Evolutionary conservation across 2,797 vertebrate species (phyloP).

Genomic region (Phylloscopus collybita): DNA sequence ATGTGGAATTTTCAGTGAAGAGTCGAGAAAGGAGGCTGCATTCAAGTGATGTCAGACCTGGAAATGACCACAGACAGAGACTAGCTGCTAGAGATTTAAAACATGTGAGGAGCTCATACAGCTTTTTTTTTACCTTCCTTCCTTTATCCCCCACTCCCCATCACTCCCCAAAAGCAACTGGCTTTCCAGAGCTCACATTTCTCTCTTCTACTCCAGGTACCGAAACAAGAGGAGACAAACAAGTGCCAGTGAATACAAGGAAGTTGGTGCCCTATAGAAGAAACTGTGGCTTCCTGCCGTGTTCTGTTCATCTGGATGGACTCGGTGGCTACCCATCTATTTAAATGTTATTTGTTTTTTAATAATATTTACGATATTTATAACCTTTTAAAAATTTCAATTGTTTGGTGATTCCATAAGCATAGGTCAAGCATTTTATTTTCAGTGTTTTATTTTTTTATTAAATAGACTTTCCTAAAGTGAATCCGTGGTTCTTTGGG

Average conservation of each 20-base stretch:
- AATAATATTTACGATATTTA: conserved; percentile 81
- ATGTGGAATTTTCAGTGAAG: not conserved
- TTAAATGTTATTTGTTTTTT: conserved; percentile 71
- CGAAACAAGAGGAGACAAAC: conserved; percentile 64
- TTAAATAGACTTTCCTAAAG: conserved; percentile 51
- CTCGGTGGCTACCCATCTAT: not conserved
- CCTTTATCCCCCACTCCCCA: not conserved
- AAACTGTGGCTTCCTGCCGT: not conserved
- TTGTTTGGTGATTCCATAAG: conserved; percentile 45
- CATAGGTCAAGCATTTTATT: conserved; percentile 73
- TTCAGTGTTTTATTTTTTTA: conserved; percentile 72
- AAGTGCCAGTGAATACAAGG: conserved; percentile 68
- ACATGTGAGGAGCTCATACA: not conserved
- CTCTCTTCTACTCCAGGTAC: conserved; percentile 68
- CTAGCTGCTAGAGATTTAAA: not conserved
- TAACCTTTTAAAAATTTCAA: conserved; percentile 64
- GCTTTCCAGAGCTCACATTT: not conserved
- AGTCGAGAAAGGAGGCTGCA: not conserved
- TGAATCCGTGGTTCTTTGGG: conserved; percentile 14
- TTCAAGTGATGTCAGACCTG: not conserved
- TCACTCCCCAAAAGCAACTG: not conserved
- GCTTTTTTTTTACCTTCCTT: not conserved
- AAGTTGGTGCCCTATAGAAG: conserved; percentile 66
- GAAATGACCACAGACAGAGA: not conserved
- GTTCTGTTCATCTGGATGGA: not conserved